phyloP scores from a whole-genome alignment of 2,888 invertebrate species.

The Tipula lateralis region DNA sequence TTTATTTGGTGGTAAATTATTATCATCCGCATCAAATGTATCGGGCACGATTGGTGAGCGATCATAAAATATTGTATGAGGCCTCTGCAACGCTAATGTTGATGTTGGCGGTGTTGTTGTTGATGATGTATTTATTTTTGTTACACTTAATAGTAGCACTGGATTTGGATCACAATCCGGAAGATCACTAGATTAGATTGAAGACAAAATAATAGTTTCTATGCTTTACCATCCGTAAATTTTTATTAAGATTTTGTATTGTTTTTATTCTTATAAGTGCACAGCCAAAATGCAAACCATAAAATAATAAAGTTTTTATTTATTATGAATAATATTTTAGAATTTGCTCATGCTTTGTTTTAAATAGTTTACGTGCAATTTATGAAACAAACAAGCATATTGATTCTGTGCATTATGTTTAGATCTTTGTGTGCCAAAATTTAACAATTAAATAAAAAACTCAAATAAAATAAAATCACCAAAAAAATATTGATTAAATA shows the following conservation, averaged over 20 bases:
- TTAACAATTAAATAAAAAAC: background rate
- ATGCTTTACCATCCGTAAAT: background rate
- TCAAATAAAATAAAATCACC: background rate
- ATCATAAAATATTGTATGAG: conserved; percentile 13
- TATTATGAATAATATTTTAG: background rate
- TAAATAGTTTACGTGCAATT: background rate
- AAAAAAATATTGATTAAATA: background rate
- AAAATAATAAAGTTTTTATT: background rate
- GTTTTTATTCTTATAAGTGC: background rate
- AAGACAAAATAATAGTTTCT: conserved; percentile 5
- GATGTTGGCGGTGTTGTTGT: background rate
- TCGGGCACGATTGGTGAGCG: background rate
- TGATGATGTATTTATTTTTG: conserved; percentile 19
- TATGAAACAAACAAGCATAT: background rate
- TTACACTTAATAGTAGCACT: conserved; percentile 27
- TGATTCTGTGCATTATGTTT: background rate
- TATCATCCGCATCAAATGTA: background rate
- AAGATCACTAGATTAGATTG: conserved; percentile 27
- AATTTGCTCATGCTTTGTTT: background rate
- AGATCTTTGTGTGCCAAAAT: background rate
- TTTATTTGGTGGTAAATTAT: background rate
- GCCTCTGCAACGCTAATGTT: background rate
- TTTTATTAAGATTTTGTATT: background rate
- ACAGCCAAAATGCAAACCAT: background rate
- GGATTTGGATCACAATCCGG: conserved; percentile 29